phyloP scores from a whole-genome alignment of 2,888 invertebrate species.

The Stenotaenia linearis region DNA sequence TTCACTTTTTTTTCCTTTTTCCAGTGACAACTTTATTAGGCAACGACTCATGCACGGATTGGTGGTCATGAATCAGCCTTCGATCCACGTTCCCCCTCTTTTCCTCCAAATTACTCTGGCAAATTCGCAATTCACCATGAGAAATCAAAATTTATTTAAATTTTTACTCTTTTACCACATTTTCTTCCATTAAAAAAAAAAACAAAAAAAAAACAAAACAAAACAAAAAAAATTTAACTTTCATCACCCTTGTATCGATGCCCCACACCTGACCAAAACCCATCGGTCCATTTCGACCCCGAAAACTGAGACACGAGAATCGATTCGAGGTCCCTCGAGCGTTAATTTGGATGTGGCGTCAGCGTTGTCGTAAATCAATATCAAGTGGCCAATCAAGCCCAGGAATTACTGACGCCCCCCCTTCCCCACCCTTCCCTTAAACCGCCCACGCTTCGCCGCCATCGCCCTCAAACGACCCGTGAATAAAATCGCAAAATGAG shows the following conservation, averaged over 20 bases:
- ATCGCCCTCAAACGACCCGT: constrained; percentile 9
- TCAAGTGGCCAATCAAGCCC: constrained; percentile 9
- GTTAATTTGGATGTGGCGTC: constrained; percentile 4
- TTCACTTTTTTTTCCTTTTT: background rate
- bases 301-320: background rate
- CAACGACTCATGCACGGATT: background rate
- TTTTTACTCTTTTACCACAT: background rate
- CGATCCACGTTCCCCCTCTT: background rate
- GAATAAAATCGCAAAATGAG: background rate
- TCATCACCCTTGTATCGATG: background rate
- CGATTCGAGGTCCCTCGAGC: background rate
- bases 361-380: constrained; percentile 9
- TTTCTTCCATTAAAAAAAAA: background rate
- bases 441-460: constrained; percentile 1
- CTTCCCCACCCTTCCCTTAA: background rate
- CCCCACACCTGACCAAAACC: background rate
- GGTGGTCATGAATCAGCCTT: background rate
- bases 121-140: background rate
- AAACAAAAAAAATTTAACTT: background rate
- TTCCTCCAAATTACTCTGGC: background rate
- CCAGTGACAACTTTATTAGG: background rate
- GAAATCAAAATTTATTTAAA: background rate
- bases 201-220: background rate
- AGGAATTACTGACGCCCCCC: background rate
- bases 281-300: background rate